Conservation (phyloP, 2,113 vertebrate genomes). For the Columba janthina region DNA sequence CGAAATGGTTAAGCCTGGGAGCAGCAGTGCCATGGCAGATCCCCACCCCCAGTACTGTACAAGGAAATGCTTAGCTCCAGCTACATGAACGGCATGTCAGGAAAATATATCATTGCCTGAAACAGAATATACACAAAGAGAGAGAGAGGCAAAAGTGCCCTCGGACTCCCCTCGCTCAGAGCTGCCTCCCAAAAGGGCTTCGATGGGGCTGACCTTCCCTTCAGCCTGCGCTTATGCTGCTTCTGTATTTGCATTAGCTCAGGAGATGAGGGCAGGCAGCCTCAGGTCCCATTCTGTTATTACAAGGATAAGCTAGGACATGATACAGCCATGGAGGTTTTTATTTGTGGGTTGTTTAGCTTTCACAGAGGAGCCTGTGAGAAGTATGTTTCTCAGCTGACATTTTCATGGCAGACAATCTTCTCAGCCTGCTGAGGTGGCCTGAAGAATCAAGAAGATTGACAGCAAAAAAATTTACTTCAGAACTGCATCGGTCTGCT, state of each 20-base stretch:
- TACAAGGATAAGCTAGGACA: background rate
- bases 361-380: background rate
- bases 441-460: background rate
- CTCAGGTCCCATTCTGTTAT: background rate
- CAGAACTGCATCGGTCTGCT: background rate
- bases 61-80: background rate
- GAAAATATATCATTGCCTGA: background rate
- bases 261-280: background rate
- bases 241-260: background rate
- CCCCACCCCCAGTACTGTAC: background rate
- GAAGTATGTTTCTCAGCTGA: background rate
- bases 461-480: background rate
- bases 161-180: background rate
- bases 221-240: background rate
- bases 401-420: background rate
- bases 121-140: background rate
- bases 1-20: background rate
- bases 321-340: background rate
- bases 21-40: background rate
- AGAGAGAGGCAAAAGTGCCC: background rate
- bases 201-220: background rate
- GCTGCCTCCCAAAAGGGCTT: background rate
- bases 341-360: slow-evolving; percentile 15
- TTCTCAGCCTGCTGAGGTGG: background rate
- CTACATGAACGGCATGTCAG: background rate